Conservation (phyloP, 2,888 invertebrate genomes). For the Drosophila acutilabella region DNA sequence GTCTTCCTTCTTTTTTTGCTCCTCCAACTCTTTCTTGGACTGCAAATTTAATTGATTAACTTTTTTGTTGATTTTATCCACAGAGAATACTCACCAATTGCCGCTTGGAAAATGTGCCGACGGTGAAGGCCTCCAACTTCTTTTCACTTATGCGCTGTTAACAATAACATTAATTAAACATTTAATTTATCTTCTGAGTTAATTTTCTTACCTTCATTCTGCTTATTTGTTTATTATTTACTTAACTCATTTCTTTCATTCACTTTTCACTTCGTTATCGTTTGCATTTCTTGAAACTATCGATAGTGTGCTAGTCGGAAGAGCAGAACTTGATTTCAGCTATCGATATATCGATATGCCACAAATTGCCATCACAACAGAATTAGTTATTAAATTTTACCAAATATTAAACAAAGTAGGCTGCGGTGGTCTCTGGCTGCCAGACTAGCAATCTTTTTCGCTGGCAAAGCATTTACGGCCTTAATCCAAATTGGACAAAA, state of each 20-base stretch:
- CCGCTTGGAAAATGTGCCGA: conserved; percentile 89
- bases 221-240: conserved; percentile 4
- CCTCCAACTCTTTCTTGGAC: conserved; percentile 94
- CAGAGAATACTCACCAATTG: conserved; percentile 83
- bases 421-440: conserved; percentile 16
- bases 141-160: conserved; percentile 88
- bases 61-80: too few species aligned
- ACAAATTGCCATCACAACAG: conserved; percentile 27
- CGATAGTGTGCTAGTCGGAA: conserved; percentile 11
- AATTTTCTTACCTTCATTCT: conserved; percentile 57
- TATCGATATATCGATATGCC: conserved; percentile 40
- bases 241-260: background rate
- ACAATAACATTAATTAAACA: conserved; percentile 12
- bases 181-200: background rate
- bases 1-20: conserved; percentile 94
- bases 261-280: conserved; percentile 18
- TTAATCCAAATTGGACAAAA: conserved; percentile 29
- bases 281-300: conserved; percentile 5
- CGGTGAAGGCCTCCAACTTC: conserved; percentile 91
- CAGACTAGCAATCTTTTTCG: conserved; percentile 15
- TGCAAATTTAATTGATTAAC: conserved; percentile 3
- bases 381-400: conserved; percentile 43
- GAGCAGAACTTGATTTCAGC: background rate
- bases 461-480: conserved; percentile 7
- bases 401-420: conserved; percentile 29